Base-by-base conservation (phyloP, 2,888 invertebrate species). In the Dorcus parallelipipedus region DNA sequence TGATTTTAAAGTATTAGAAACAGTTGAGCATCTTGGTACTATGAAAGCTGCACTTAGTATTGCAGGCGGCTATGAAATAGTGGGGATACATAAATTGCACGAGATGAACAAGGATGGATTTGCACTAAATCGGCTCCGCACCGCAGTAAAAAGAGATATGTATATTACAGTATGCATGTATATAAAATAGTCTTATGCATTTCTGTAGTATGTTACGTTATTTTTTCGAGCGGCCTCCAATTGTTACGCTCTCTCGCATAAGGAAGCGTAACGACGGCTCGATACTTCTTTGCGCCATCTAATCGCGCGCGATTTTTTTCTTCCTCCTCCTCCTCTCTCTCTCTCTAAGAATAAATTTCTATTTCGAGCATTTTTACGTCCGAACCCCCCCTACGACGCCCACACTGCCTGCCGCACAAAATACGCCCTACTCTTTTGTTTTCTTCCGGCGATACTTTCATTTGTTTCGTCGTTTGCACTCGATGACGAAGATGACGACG, bases 11-110 rank as follows among this genome's bases (percentile, higher is more conserved):
- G 68, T 72, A 73, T 73, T 72, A 67, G 73, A 71, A 74, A 76
- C 73, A 73, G 74, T 71, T 72, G 76, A 73, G 72, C 73, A 75
- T 76, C 76, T 76, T 74, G 73, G 73, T 73, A 59, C 67, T 66
- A 66, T 65, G 67, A 67, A 67, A 69, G 68, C 69, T 67, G 68
- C 66, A 65, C 64, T 68, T 67, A 63, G 67, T 60, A 61, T 63
- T 61, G 65, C 62, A 64, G 64, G 63, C 67, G 64, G 66, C 58
- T 58, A 39, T 60, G 64, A 60, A 64, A 65, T 67, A 69, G 65
- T 67, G 67, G 60, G 62, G 56, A 54, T 53, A 41, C 38, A 58
- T 52, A 54, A 58, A 58, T 58, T 58, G 58, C 58, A 58, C 54
- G 54, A 58, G 58, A 48, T 54, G 48, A 38, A 54, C 45, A 54